These are phyloP conservation scores for Isurus oxyrinchus DNA, from an alignment of 2,113 vertebrate species.

Conservation along the genomic window DNA sequence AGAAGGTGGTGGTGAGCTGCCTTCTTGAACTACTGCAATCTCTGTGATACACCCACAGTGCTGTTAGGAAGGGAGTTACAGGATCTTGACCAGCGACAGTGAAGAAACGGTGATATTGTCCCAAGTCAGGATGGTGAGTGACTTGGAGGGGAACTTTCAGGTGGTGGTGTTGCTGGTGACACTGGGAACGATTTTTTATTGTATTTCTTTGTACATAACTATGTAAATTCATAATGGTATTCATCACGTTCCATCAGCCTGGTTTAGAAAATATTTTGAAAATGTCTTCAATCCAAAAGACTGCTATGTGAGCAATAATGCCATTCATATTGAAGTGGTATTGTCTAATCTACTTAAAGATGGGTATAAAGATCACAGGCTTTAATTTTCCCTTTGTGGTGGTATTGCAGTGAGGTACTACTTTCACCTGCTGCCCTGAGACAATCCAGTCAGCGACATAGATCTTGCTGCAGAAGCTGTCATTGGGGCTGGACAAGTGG, in stretches of 20 bases:
- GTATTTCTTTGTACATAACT: not conserved
- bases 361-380: not conserved
- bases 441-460: not conserved
- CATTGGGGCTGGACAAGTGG: not conserved
- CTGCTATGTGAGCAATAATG: not conserved
- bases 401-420: not conserved
- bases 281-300: not conserved
- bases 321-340: not conserved
- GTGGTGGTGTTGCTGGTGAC: not conserved
- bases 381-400: not conserved
- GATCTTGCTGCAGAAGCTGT: not conserved
- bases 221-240: not conserved
- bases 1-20: too few species aligned
- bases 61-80: too few species aligned
- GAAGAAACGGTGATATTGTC: too few species aligned
- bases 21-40: too few species aligned
- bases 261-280: not conserved
- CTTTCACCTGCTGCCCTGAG: not conserved
- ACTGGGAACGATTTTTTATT: not conserved
- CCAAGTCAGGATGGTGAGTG: too few species aligned
- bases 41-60: too few species aligned
- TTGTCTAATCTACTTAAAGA: not conserved
- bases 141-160: too few species aligned
- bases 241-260: not conserved
- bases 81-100: too few species aligned